phyloP scores from a whole-genome alignment of 2,113 vertebrate genomes.

The Chaetops frenatus region DNA sequence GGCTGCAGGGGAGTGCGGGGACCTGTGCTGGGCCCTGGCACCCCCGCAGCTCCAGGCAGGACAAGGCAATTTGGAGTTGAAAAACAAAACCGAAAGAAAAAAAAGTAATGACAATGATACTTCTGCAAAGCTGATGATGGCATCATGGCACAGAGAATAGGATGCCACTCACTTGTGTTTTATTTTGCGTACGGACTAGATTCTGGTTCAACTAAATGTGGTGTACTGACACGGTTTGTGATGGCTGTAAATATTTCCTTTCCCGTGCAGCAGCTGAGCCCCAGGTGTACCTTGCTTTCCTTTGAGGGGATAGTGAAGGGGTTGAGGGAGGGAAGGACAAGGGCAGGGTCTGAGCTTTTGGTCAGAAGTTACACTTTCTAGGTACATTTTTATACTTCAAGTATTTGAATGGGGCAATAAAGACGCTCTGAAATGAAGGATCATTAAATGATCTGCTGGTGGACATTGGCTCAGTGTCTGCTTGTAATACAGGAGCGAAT shows the following conservation, averaged over 20 bases:
- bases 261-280: neutral
- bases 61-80: neutral
- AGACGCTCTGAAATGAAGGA: constrained; percentile 53
- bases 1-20: fast-evolving
- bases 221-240: constrained; percentile 2
- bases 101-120: neutral
- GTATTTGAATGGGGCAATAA: constrained; percentile 54
- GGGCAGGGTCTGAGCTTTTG: constrained; percentile 49
- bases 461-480: neutral
- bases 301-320: neutral
- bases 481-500: neutral
- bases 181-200: constrained; percentile 1
- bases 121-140: constrained; percentile 28
- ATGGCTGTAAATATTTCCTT: constrained; percentile 41
- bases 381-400: constrained; percentile 54
- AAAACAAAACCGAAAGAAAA: neutral
- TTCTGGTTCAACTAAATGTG: constrained; percentile 4
- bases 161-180: constrained; percentile 17
- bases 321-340: constrained; percentile 28
- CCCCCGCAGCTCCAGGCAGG: neutral
- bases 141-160: constrained; percentile 35
- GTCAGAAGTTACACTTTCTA: constrained; percentile 63
- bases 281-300: constrained; percentile 32
- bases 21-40: fast-evolving
- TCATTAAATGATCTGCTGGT: constrained; percentile 39